Percentiles rank a stretch among this genome's conserved stretches.
phyloP scores from a whole-genome alignment of 2,113 vertebrate genomes.

The Chloropsis cyanopogon region DNA sequence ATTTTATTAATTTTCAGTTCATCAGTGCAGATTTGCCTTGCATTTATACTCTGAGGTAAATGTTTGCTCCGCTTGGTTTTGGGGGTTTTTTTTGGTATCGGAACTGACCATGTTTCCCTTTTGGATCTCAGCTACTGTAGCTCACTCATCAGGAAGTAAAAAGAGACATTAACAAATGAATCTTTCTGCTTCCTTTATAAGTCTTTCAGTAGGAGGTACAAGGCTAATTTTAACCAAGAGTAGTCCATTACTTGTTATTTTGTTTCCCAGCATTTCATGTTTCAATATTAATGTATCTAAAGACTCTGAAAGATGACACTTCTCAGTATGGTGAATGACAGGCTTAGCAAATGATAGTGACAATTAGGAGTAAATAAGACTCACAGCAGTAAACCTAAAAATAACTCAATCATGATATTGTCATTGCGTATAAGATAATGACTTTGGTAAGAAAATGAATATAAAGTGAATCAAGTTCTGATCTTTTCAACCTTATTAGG shows the following conservation, averaged over 20 bases:
- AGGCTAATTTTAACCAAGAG: background rate
- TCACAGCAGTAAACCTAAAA: background rate
- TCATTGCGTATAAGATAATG: background rate
- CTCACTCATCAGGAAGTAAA: background rate
- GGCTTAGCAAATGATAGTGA: background rate
- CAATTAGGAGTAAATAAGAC: background rate
- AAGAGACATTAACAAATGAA: background rate
- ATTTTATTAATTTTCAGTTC: background rate
- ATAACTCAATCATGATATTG: background rate
- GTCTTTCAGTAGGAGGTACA: background rate
- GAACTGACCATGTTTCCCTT: background rate
- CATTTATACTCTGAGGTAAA: background rate
- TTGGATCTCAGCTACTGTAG: background rate
- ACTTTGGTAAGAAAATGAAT: background rate
- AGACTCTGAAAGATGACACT: background rate
- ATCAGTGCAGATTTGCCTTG: background rate
- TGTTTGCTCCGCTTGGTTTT: background rate
- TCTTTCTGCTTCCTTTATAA: background rate
- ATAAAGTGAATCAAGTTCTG: background rate
- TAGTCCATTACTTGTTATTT: background rate
- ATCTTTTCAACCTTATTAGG: background rate
- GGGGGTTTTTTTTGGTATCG: background rate
- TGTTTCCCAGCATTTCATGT: background rate
- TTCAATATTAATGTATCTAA: background rate
- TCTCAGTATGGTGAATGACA: background rate